These are phyloP conservation scores for Papilio machaon DNA, from an alignment of 1,140 invertebrate species.

Conservation along the genomic window DNA sequence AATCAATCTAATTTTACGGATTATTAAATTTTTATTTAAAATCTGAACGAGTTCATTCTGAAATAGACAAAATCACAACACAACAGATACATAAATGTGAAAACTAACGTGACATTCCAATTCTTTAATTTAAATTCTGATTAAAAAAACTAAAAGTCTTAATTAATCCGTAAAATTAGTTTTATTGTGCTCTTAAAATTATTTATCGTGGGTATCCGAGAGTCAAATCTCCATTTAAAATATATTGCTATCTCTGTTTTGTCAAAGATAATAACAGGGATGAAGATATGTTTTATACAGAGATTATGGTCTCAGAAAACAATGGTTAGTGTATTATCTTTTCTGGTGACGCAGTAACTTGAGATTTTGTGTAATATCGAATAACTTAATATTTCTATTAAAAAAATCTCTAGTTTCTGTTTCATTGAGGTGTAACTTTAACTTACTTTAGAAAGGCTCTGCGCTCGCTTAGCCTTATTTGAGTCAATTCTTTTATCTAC, in stretches of 20 bases:
- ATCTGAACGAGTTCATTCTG: neutral
- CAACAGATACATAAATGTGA: neutral
- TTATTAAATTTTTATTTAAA: neutral
- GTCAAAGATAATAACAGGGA: no score
- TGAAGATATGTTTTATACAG: no score
- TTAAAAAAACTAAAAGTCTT: neutral
- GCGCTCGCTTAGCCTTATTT: slow-evolving; percentile 48
- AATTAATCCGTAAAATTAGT: neutral
- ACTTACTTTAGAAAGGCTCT: slow-evolving; percentile 40
- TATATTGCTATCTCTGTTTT: no score
- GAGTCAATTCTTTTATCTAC: slow-evolving; percentile 72
- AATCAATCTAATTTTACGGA: neutral
- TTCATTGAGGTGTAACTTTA: neutral
- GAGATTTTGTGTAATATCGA: slow-evolving; percentile 4
- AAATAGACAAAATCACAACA: neutral
- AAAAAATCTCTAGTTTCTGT: neutral
- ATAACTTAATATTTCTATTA: neutral
- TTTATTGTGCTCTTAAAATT: neutral
- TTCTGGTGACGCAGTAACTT: neutral
- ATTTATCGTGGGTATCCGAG: no score
- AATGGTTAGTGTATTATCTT: slow-evolving; percentile 3
- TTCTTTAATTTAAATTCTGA: no score
- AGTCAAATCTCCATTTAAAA: no score
- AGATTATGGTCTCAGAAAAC: no score
- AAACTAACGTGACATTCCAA: neutral